Evolutionary conservation across 2,113 vertebrate genomes (phyloP).

Genomic region (Thinocorus orbignyianus): DNA sequence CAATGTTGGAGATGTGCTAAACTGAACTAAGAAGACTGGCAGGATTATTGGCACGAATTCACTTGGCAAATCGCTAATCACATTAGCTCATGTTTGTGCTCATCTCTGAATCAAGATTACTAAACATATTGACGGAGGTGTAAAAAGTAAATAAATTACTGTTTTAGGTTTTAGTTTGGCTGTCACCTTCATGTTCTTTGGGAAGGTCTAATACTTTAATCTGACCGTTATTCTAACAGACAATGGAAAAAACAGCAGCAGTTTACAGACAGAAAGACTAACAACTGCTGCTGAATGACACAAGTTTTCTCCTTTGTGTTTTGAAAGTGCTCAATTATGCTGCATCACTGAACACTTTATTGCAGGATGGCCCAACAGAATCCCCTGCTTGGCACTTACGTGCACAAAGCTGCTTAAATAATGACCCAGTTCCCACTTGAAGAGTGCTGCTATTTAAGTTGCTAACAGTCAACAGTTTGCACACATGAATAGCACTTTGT

Average conservation of each 20-base stretch:
- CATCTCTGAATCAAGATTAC: not conserved
- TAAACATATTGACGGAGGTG: not conserved
- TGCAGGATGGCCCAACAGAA: not conserved
- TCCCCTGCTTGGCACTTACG: not conserved
- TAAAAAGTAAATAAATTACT: not conserved
- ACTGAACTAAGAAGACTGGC: not conserved
- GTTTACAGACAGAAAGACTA: not conserved
- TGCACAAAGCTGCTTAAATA: not conserved
- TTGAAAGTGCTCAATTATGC: not conserved
- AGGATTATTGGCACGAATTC: not conserved
- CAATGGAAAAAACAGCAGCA: not conserved
- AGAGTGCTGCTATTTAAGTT: not conserved
- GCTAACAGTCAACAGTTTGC: not conserved
- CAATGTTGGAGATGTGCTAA: not conserved
- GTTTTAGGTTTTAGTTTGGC: not conserved
- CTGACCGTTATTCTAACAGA: not conserved
- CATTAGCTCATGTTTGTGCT: not conserved
- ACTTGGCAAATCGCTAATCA: not conserved
- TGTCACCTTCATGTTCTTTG: not conserved
- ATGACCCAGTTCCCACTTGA: not conserved
- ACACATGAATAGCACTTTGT: not conserved
- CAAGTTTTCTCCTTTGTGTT: not conserved
- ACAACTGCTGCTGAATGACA: not conserved
- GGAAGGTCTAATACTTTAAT: conserved; percentile 14
- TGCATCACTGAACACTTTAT: not conserved